Evolutionary conservation across 2,113 vertebrate genomes (phyloP).

Genomic region (Suricata suricatta): DNA sequence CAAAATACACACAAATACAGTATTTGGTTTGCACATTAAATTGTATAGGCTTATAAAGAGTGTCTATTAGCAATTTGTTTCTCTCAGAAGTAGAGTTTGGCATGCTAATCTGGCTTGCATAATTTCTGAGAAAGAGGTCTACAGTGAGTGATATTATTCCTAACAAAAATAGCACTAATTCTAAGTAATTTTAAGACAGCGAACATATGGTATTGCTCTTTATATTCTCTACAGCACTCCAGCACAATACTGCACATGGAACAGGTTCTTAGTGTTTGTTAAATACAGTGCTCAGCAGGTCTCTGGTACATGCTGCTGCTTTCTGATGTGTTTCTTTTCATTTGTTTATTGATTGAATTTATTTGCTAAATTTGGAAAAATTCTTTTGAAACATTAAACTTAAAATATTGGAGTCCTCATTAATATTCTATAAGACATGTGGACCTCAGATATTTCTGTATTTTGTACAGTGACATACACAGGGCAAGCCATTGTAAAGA

Average conservation of each 20-base stretch:
- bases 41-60: not conserved
- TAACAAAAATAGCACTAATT: slow-evolving; percentile 3
- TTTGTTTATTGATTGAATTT: not conserved
- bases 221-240: not conserved
- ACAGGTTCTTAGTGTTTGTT: not conserved
- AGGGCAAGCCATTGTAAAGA: not conserved
- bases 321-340: not conserved
- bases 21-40: slow-evolving; percentile 1
- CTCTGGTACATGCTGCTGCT: not conserved
- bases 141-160: not conserved
- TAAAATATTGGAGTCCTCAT: not conserved
- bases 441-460: not conserved
- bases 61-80: slow-evolving; percentile 14
- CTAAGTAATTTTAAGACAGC: slow-evolving; percentile 8
- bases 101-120: not conserved
- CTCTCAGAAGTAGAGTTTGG: slow-evolving; percentile 21
- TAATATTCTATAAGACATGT: not conserved
- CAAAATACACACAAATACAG: not conserved
- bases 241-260: not conserved
- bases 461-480: not conserved
- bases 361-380: not conserved
- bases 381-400: slow-evolving; percentile 2
- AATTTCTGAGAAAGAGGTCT: slow-evolving; percentile 24
- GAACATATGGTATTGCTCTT: not conserved
- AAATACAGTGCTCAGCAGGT: not conserved